Evolutionary conservation across 2,888 invertebrate genomes (phyloP).

Genomic region (Diarsia mendica): DNA sequence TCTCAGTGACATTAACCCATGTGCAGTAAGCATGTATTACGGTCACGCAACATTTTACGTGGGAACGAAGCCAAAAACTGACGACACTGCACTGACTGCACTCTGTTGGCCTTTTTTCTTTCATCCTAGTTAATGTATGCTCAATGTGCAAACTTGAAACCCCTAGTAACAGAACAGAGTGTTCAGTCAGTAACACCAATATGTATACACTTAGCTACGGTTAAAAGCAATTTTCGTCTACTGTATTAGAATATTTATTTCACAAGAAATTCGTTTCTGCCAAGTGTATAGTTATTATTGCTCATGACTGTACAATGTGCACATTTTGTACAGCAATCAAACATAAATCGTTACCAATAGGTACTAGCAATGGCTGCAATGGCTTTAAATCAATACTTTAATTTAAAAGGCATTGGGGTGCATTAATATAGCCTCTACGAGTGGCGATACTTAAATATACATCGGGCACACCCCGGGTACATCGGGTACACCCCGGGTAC

Average conservation of each 20-base stretch:
- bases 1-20: constrained; percentile 22
- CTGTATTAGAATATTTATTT: too few species aligned
- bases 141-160: constrained; percentile 36
- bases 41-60: constrained; percentile 47
- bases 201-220: too few species aligned
- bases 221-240: too few species aligned
- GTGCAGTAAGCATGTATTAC: constrained; percentile 32
- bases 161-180: neutral
- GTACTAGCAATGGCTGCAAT: neutral
- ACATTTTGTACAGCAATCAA: constrained; percentile 4
- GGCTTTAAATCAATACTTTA: constrained; percentile 29
- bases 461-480: neutral
- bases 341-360: neutral
- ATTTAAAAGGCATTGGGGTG: constrained; percentile 3
- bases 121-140: constrained; percentile 40
- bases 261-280: too few species aligned
- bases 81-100: constrained; percentile 39
- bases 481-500: neutral
- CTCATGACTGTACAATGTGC: neutral
- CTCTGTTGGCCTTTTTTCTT: constrained; percentile 39
- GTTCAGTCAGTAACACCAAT: neutral
- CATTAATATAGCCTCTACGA: constrained; percentile 12
- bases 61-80: constrained; percentile 61
- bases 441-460: neutral
- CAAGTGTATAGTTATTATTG: too few species aligned